Base-by-base conservation (phyloP, 92 coral and sea anemone species). In the Epizoanthus illoricatus region DNA sequence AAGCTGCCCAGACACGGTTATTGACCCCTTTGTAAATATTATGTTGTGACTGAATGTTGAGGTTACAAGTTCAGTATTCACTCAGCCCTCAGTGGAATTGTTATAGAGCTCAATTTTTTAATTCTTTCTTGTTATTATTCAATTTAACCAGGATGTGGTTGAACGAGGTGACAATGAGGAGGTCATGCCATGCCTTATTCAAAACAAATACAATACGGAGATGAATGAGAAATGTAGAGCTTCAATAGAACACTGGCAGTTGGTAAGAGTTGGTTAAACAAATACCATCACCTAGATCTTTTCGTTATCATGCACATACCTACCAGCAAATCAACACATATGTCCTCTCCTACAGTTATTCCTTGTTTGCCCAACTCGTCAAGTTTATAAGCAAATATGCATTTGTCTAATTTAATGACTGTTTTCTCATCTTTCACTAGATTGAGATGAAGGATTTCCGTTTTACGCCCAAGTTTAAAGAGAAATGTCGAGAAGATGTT, bases 211-310 rank as follows among this genome's bases (percentile, higher is more conserved):
- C 74, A 94, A 93, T 43, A 74, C 73, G 43, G 95, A 73, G 28
- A 97, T 97, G 99, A 94, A 97, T 59, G 87, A 82, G 23, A 97
- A 94, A 40, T 97, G 99, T 65, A 89, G 88, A 65, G 98, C 97
- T 4, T 84, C 95, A 2, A 87, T 97, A 20, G 89, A 91, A n/a
- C 99, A 97, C 80, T 92, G 98, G 91, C 97, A 97, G 67, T 91
- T 93, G 81, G 99, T 97, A 71, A 86, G 99, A 62, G 23, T 36
- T 47, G 36, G 18, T 40, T 28, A 40, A 42, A 10, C 52, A 45
- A 45, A 45, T 2, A 45, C 52, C 52, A 45, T 45, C 52, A 9
- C 52, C 52, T 45, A 45, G 52, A 6, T 6, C 9, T 45, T 45
- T 11, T 52, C 12, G 56, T 52, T 13, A 52, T 52, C 56, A 2